A percentile compares a stretch with the other conserved stretches of the same genome.
These are phyloP conservation scores for Trichoplax adhaerens DNA, from an alignment of 37 sponge, comb jelly and placozoan genomes.

Conservation along the genomic window DNA sequence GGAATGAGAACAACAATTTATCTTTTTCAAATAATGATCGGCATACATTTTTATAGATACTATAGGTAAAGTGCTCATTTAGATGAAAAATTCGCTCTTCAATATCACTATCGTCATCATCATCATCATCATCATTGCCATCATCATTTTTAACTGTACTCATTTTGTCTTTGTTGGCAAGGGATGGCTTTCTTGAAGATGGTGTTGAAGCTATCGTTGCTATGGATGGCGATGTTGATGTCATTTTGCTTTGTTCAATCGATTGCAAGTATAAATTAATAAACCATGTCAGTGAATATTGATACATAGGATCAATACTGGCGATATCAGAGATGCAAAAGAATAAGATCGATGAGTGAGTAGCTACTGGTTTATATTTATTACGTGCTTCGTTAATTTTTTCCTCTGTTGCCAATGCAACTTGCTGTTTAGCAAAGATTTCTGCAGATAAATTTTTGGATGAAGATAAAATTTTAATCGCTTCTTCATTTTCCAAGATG, in stretches of 20 bases:
- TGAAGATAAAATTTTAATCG: conserved; percentile 88
- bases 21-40: conserved; percentile 97
- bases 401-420: conserved; percentile 77
- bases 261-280: conserved; percentile 79
- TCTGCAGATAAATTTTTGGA: conserved; percentile 83
- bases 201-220: too few species aligned
- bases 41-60: conserved; percentile 95
- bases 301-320: conserved; percentile 97
- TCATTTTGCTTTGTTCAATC: conserved; percentile 5
- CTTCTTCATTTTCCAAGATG: conserved; percentile 91
- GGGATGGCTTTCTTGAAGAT: too few species aligned
- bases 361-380: conserved; percentile 87
- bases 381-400: conserved; percentile 94
- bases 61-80: conserved; percentile 90
- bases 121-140: too few species aligned
- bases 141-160: too few species aligned
- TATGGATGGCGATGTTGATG: neutral
- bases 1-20: conserved; percentile 87
- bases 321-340: conserved; percentile 96
- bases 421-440: conserved; percentile 84
- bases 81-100: conserved; percentile 62
- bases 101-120: conserved; percentile 19
- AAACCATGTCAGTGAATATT: conserved; percentile 89
- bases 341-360: conserved; percentile 85
- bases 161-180: too few species aligned